Percentiles rank a stretch among this genome's conserved stretches.
Evolutionary conservation across 2,888 invertebrate genomes (phyloP).

Genomic region (Ectropis crepuscularia): DNA sequence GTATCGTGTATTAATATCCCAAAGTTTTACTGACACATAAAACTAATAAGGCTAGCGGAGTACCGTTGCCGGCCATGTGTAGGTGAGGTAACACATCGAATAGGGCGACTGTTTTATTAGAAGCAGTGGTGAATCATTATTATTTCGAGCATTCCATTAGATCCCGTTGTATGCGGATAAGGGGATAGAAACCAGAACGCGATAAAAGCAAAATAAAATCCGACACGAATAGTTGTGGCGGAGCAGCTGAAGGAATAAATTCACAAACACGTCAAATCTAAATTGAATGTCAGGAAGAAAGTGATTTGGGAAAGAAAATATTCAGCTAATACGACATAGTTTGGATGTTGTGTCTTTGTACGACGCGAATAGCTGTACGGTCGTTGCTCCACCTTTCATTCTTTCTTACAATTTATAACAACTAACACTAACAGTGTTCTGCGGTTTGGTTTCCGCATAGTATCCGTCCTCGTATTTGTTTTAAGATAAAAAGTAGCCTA

Average conservation of each 20-base stretch:
- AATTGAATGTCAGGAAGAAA: conserved; percentile 31
- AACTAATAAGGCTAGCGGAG: conserved; percentile 20
- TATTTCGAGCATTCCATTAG: conserved; percentile 43
- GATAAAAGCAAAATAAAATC: conserved; percentile 41
- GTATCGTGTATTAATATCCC: conserved; percentile 6
- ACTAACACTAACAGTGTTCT: background rate
- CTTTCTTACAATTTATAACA: background rate
- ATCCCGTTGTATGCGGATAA: conserved; percentile 34
- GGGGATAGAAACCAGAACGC: conserved; percentile 41
- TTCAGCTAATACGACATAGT: conserved; percentile 9
- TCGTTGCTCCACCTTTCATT: background rate
- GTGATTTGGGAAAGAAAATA: conserved; percentile 22
- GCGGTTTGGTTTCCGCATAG: background rate
- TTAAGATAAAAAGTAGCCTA: no score
- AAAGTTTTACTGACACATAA: conserved; percentile 15
- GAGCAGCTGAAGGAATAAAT: conserved; percentile 38
- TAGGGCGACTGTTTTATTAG: conserved; percentile 44
- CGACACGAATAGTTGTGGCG: conserved; percentile 36
- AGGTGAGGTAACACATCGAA: conserved; percentile 41
- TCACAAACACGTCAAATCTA: conserved; percentile 31
- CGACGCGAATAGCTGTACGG: conserved; percentile 10
- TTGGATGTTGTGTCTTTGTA: conserved; percentile 5
- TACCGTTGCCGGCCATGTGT: conserved; percentile 40
- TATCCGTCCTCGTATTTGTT: no score
- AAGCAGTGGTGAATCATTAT: conserved; percentile 47